Evolutionary conservation across 2,888 invertebrate species (phyloP), one percentile per base, ranked within the genome.

Genomic region (Emmelina monodactyla): DNA sequence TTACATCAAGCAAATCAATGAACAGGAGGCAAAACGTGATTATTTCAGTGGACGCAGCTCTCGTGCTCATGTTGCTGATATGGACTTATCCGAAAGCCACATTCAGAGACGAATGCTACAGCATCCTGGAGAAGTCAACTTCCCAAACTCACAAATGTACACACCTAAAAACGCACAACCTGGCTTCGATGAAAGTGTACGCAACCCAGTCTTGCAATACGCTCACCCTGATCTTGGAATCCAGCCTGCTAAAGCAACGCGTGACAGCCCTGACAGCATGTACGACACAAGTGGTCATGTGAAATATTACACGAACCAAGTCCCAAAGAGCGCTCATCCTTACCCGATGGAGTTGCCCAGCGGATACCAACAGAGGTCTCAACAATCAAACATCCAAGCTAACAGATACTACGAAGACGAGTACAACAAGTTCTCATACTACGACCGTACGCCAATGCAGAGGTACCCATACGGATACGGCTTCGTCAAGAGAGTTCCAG

Each of bases 161-260:
- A 83, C 85, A 1, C 80, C 87, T 0, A 83, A 83, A 38, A 83
- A 80, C 44, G 79, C 83, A 1, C 83, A 83, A 45, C 82, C 84
- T 3, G 82, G 83, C 5, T 84, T 89, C 41, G 88, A 86, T 40
- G 87, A 89, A 46, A 87, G 88, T 16, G 86, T 87, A 0, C 72
- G 90, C 28, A 86, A 88, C 14, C 90, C 91, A 0, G 88, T 91
- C 2, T 71, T 90, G 1, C 89, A 90, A 50, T 91, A 91, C 51
- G 90, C 90, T 1, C 90, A 91, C 56, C 91, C 91, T 0, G 91
- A 91, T 49, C 63, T 90, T 3, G 91, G 90, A 10, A 86, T 89
- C 0, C 90, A 91, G 56, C 87, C 89, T 0, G 89, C 89, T 1
- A 87, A 87, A 61, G 80, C 80, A 2, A 78, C 72, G 2, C 57